phyloP scores from a whole-genome alignment of 2,113 vertebrate species.

The Tragelaphus imberbis region DNA sequence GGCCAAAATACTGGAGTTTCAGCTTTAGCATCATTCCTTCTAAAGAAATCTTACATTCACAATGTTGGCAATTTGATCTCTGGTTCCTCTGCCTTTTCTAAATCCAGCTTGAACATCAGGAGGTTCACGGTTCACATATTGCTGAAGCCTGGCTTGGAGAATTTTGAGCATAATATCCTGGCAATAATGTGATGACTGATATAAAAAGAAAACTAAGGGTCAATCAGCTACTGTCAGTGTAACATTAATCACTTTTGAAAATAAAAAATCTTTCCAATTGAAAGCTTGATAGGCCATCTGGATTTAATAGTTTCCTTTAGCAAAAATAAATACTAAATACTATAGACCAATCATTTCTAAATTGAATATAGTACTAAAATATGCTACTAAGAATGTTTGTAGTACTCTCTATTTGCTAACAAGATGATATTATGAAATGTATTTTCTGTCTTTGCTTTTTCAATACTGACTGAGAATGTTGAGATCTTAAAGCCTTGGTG shows the following conservation, averaged over 20 bases:
- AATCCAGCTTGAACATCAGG: too few species aligned
- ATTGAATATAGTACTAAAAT: slow-evolving; percentile 7
- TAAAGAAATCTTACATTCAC: too few species aligned
- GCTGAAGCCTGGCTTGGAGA: too few species aligned
- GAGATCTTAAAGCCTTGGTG: background rate
- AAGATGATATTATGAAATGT: background rate
- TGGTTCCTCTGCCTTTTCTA: too few species aligned
- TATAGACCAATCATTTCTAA: slow-evolving; percentile 26
- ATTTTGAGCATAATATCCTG: background rate
- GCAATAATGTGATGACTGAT: background rate
- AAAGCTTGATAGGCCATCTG: background rate
- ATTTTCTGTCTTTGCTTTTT: slow-evolving; percentile 2
- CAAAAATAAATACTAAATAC: slow-evolving; percentile 38
- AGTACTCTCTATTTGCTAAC: background rate
- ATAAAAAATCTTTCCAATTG: background rate
- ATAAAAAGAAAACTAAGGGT: slow-evolving; percentile 45
- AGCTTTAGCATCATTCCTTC: too few species aligned
- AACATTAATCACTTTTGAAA: slow-evolving; percentile 39
- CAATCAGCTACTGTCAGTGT: background rate
- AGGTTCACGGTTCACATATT: too few species aligned
- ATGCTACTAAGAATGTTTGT: background rate
- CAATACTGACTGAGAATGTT: background rate
- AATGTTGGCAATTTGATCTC: too few species aligned
- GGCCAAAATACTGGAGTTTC: too few species aligned
- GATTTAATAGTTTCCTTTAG: slow-evolving; percentile 38